Percentiles rank a stretch among this genome's conserved stretches.
Evolutionary conservation across 1,140 invertebrate genomes (phyloP).

Genomic region (Drosophila sproati): DNA sequence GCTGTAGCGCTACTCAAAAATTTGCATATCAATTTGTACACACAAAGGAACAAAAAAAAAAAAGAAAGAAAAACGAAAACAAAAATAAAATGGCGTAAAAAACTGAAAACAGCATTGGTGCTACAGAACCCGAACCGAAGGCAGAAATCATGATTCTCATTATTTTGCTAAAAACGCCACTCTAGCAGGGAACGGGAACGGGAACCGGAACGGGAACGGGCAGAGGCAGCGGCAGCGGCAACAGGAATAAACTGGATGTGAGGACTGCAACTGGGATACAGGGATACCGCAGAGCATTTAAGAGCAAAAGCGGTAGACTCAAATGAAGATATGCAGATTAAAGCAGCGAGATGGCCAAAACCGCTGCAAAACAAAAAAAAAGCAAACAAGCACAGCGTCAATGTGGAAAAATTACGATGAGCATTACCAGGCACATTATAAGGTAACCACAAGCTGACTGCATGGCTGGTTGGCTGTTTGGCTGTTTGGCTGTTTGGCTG

Average conservation of each 20-base stretch:
- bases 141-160: constrained; percentile 84
- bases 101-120: constrained; percentile 65
- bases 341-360: constrained; percentile 72
- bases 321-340: constrained; percentile 84
- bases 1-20: constrained; percentile 60
- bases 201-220: neutral
- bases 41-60: constrained; percentile 35
- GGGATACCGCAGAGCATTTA: constrained; percentile 64
- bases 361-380: constrained; percentile 37
- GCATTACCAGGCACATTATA: constrained; percentile 83
- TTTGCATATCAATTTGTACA: constrained; percentile 84
- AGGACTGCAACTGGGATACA: constrained; percentile 6
- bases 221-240: neutral
- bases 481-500: neutral
- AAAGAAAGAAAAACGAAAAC: neutral
- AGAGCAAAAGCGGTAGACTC: constrained; percentile 72
- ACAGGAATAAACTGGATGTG: constrained; percentile 8
- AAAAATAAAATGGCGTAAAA: constrained; percentile 69
- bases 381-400: constrained; percentile 66
- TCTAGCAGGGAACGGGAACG: constrained; percentile 17
- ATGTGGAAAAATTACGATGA: constrained; percentile 84
- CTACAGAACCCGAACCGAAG: constrained; percentile 41
- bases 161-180: constrained; percentile 81
- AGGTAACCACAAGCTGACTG: constrained; percentile 49
- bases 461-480: neutral